Percentiles rank a stretch among this genome's conserved stretches.
These are phyloP conservation scores for Stigmatopora nigra DNA, from an alignment of 2,113 vertebrate genomes.

Conservation along the genomic window DNA sequence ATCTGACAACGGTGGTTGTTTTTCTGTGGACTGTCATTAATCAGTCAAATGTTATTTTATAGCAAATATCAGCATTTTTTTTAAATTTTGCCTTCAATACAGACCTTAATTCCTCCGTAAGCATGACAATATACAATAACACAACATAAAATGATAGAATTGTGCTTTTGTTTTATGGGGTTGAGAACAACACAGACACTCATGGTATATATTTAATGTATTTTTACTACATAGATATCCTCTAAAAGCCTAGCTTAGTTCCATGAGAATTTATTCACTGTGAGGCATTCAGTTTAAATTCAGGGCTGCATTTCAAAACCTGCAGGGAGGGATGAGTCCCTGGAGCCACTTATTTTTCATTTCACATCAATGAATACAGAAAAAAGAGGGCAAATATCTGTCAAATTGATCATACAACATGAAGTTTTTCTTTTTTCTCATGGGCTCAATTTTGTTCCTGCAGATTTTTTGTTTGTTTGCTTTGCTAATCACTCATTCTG, in stretches of 20 bases:
- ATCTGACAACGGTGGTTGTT: neutral
- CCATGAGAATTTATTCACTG: slow-evolving; percentile 36
- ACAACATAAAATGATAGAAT: slow-evolving; percentile 13
- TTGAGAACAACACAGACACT: slow-evolving; percentile 22
- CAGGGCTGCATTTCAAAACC: slow-evolving; percentile 22
- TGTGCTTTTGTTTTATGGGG: neutral
- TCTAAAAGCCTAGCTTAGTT: slow-evolving; percentile 26
- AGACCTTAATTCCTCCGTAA: neutral
- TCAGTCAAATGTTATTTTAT: slow-evolving; percentile 24
- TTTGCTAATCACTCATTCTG: slow-evolving; percentile 14
- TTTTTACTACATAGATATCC: slow-evolving; percentile 33
- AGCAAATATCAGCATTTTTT: slow-evolving; percentile 13
- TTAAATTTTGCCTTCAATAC: slow-evolving; percentile 1
- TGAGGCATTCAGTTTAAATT: slow-evolving; percentile 30
- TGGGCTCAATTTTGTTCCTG: slow-evolving; percentile 20
- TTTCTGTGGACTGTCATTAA: slow-evolving; percentile 22
- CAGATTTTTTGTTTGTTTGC: slow-evolving; percentile 38
- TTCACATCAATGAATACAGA: slow-evolving; percentile 29
- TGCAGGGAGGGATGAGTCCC: slow-evolving; percentile 9
- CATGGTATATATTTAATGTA: slow-evolving; percentile 19
- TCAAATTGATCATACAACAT: slow-evolving; percentile 3
- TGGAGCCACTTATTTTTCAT: slow-evolving; percentile 26
- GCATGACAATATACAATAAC: neutral
- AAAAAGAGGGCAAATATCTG: slow-evolving; percentile 4
- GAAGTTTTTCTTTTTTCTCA: slow-evolving; percentile 17